Evolutionary conservation across 2,797 vertebrate species (phyloP).

Genomic region (Chaenodraco wilsoni): DNA sequence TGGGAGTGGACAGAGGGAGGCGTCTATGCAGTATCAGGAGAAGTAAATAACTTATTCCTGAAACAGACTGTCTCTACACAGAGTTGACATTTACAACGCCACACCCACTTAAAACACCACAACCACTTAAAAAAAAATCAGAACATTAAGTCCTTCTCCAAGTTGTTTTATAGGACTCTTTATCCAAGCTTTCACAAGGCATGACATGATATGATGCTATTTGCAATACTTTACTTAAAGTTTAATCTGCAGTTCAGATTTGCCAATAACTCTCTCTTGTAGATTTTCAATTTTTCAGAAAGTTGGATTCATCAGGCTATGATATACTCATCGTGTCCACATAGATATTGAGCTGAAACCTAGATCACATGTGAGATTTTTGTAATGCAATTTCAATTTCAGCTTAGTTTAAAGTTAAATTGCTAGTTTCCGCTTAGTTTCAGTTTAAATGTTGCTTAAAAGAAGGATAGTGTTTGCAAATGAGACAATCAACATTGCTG

Average conservation of each 20-base stretch:
- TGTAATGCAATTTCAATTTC: not conserved
- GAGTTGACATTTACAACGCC: constrained; percentile 9
- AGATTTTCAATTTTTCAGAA: not conserved
- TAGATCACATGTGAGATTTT: not conserved
- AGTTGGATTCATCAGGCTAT: not conserved
- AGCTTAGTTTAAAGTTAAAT: not conserved
- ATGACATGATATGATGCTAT: not conserved
- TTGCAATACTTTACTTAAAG: not conserved
- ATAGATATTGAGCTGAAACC: not conserved
- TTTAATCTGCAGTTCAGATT: not conserved
- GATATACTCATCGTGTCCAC: not conserved
- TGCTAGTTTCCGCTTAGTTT: no score
- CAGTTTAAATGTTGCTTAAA: not conserved
- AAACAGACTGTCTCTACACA: not conserved
- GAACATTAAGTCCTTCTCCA: constrained; percentile 5
- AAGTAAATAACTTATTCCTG: constrained; percentile 12
- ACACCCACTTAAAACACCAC: constrained; percentile 5
- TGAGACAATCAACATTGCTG: not conserved
- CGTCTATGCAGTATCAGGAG: constrained; percentile 14
- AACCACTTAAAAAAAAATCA: constrained; percentile 3
- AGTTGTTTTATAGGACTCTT: not conserved
- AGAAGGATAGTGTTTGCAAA: not conserved
- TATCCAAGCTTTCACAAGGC: not conserved
- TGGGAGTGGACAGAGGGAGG: constrained; percentile 5
- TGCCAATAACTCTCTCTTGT: not conserved